Base-by-base conservation (phyloP, 2,888 invertebrate genomes). In the Kryphioiulus occultus region DNA sequence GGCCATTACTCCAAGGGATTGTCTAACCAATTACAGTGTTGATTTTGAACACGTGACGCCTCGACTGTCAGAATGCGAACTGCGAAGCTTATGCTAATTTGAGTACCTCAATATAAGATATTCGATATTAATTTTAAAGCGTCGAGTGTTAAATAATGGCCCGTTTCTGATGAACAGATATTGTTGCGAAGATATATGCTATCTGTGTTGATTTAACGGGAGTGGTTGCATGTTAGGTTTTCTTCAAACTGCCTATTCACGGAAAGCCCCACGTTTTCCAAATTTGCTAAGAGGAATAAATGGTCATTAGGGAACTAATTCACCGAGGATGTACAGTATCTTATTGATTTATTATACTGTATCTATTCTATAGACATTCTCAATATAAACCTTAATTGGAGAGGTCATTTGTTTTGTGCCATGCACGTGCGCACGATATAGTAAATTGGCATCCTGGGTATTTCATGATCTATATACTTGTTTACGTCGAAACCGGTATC, bases 381-480 rank as follows among this genome's bases (percentile, higher is more conserved):
- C 26, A 3, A 68, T 68, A 68, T 68, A 68, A 68, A 68, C 22
- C 26, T 12, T 68, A 68, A 68, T 68, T 68, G 68, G 26, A 68
- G 68, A 22, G 68, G 68, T 68, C 68, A 68, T 68, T 68, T 68
- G 68, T 68, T 68, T 68, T 68, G 68, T 68, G 12, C 26, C 26
- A 26, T 59, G 17, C 22, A 22, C 22, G 22, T 22, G 22, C 22
- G 68, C 68, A 68, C 68, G 12, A 22, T 9, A 9, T n/a, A 68
- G 26, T 68, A 68, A 68, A 68, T 68, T 68, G 68, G 68, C 68
- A 68, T 68, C 68, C 68, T 68, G 68, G 68, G 68, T 68, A 68
- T 68, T 68, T 68, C 68, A 68, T 68, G 68, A 68, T 68, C 68
- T 68, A 68, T 68, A 7, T 68, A 26, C 68, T 68, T 68, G 68